Percentiles rank a stretch among this genome's conserved stretches.
These are phyloP conservation scores for Lypha dubia DNA, from an alignment of 2,888 invertebrate species.

Conservation along the genomic window DNA sequence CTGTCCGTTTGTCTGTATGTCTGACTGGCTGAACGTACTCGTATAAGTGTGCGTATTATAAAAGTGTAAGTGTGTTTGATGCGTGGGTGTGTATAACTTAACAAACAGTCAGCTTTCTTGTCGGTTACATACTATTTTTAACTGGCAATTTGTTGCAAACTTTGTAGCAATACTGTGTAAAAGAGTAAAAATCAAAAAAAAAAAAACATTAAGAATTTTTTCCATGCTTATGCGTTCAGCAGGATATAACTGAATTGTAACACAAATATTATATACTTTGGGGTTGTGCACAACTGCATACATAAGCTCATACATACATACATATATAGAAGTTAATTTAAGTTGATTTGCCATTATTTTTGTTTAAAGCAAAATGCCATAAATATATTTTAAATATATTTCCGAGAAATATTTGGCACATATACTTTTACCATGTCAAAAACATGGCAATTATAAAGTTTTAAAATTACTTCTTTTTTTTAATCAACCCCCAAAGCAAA, in stretches of 20 bases:
- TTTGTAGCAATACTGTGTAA: slow-evolving; percentile 26
- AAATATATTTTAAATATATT: slow-evolving; percentile 14
- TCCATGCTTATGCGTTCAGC: slow-evolving; percentile 13
- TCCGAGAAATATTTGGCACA: not conserved
- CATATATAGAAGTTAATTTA: not conserved
- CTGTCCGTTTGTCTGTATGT: slow-evolving; percentile 18
- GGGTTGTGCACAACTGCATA: slow-evolving; percentile 25
- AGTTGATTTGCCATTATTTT: slow-evolving; percentile 6
- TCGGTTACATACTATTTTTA: slow-evolving; percentile 23
- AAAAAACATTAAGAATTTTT: slow-evolving; percentile 7
- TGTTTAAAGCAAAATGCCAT: slow-evolving; percentile 3
- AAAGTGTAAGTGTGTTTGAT: slow-evolving; percentile 43
- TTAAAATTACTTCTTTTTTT: not conserved
- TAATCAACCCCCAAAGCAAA: not conserved
- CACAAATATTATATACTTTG: slow-evolving; percentile 1
- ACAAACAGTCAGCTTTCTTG: slow-evolving; percentile 17
- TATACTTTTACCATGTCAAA: not conserved
- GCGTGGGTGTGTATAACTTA: slow-evolving; percentile 47
- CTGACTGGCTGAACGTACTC: not conserved
- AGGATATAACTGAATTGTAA: slow-evolving; percentile 50
- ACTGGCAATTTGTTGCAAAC: slow-evolving; percentile 53
- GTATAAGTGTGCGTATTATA: slow-evolving; percentile 25
- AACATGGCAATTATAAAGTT: not conserved
- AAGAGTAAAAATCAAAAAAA: not conserved
- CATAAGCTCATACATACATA: too few relatives aligned